phyloP scores from a whole-genome alignment of 2,797 vertebrate species.

The Anguilla obscura region DNA sequence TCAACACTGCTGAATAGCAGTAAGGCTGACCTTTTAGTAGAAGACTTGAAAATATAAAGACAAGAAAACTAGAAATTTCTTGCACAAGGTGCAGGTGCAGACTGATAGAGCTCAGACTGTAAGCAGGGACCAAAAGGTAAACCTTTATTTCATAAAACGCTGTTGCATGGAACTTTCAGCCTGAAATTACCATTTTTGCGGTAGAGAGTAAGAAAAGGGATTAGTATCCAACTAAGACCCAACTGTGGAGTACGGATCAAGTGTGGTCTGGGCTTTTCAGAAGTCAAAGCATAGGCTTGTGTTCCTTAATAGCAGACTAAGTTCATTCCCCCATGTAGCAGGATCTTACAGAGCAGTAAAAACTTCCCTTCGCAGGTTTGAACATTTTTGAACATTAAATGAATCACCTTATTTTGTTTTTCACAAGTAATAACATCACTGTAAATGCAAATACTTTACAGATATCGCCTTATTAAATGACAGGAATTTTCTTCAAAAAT shows the following conservation, averaged over 20 bases:
- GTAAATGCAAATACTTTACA: neutral
- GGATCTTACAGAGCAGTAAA: neutral
- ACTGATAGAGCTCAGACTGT: neutral
- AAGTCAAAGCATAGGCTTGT: neutral
- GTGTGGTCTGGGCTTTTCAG: neutral
- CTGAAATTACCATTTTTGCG: neutral
- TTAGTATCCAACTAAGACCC: neutral
- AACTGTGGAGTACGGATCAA: neutral
- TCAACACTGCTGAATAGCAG: neutral
- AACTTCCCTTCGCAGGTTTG: neutral
- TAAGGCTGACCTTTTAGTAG: neutral
- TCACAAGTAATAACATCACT: neutral
- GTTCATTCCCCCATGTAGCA: neutral
- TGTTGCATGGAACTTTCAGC: neutral
- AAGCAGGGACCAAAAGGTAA: neutral
- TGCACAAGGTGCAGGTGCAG: neutral
- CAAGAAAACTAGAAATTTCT: neutral
- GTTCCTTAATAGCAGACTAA: neutral
- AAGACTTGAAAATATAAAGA: neutral
- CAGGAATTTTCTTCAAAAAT: neutral
- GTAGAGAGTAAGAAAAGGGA: conserved; percentile 3
- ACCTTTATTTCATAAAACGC: neutral
- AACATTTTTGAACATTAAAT: neutral
- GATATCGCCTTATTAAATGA: neutral
- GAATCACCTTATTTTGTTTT: neutral